phyloP scores from a whole-genome alignment of 2,113 vertebrate genomes.

The Elgaria multicarinata region DNA sequence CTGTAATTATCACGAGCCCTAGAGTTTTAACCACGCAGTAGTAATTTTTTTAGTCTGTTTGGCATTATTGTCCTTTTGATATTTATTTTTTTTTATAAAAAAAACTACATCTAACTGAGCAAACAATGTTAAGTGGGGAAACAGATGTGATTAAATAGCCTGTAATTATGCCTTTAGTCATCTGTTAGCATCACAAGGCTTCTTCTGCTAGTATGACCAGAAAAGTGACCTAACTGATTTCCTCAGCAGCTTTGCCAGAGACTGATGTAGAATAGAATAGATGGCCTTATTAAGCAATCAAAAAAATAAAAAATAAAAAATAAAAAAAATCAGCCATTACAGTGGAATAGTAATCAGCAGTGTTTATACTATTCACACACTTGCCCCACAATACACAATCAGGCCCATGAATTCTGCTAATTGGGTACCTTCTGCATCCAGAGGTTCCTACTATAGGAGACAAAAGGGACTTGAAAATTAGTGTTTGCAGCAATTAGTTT shows the following conservation, averaged over 20 bases:
- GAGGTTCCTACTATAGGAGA: slow-evolving; percentile 81
- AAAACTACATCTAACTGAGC: slow-evolving; percentile 81
- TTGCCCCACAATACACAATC: slow-evolving; percentile 86
- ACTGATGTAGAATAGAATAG: slow-evolving; percentile 80
- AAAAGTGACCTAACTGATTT: slow-evolving; percentile 85
- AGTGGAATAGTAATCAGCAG: slow-evolving; percentile 82
- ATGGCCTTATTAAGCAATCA: slow-evolving; percentile 86
- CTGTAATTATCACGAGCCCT: slow-evolving; percentile 81
- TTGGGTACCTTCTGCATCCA: slow-evolving; percentile 86
- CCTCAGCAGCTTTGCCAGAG: slow-evolving; percentile 78
- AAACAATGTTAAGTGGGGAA: slow-evolving; percentile 86
- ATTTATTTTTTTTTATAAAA: slow-evolving; percentile 72
- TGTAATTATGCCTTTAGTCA: slow-evolving; percentile 85
- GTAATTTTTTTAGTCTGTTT: slow-evolving; percentile 80
- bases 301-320: too few relatives aligned
- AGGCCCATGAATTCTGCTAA: slow-evolving; percentile 87
- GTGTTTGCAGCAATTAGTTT: slow-evolving; percentile 85
- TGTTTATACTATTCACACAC: slow-evolving; percentile 81
- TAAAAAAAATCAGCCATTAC: slow-evolving; percentile 80
- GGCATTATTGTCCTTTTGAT: slow-evolving; percentile 81
- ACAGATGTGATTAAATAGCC: slow-evolving; percentile 82
- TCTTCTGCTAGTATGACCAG: slow-evolving; percentile 81
- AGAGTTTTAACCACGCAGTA: slow-evolving; percentile 76
- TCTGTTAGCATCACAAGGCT: slow-evolving; percentile 80
- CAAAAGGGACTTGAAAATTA: slow-evolving; percentile 84